Percentiles rank a stretch among this genome's conserved stretches.
Evolutionary conservation across 2,797 vertebrate species (phyloP).

Genomic region (Poecilia picta): DNA sequence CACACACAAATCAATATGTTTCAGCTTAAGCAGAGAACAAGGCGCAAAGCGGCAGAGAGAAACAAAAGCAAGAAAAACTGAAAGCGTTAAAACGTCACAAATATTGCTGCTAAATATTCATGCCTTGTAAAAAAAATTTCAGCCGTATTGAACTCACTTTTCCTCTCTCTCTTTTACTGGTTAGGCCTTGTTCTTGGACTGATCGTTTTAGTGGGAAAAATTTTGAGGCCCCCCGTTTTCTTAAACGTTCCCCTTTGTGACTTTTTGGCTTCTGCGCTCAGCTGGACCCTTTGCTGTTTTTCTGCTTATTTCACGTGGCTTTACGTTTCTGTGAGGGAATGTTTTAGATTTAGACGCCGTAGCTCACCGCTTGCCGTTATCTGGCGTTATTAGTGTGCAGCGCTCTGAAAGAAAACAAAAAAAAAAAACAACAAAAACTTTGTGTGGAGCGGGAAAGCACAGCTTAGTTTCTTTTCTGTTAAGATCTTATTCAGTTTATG

Average conservation of each 20-base stretch:
- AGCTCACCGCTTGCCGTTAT: constrained; percentile 34
- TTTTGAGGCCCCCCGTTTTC: background rate
- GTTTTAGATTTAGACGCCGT: constrained; percentile 42
- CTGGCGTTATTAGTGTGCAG: constrained; percentile 36
- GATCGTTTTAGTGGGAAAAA: background rate
- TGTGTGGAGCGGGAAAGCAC: constrained; percentile 20
- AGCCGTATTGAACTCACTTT: background rate
- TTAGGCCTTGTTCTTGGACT: constrained; percentile 10
- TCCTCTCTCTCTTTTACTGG: background rate
- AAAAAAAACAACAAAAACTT: background rate
- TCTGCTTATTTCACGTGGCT: constrained; percentile 28
- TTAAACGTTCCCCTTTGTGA: background rate
- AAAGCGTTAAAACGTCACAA: background rate
- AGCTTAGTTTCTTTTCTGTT: constrained; percentile 55
- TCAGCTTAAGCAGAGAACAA: background rate
- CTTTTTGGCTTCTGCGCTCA: constrained; percentile 26
- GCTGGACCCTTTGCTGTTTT: background rate
- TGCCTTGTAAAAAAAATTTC: background rate
- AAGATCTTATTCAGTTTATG: constrained; percentile 49
- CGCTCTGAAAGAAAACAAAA: constrained; percentile 59
- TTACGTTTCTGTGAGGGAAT: constrained; percentile 56
- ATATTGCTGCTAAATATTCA: background rate
- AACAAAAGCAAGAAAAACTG: background rate
- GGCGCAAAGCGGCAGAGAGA: background rate
- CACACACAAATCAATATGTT: background rate